Conservation (phyloP, 2,797 vertebrate species). For the Hippocampus kuda region DNA sequence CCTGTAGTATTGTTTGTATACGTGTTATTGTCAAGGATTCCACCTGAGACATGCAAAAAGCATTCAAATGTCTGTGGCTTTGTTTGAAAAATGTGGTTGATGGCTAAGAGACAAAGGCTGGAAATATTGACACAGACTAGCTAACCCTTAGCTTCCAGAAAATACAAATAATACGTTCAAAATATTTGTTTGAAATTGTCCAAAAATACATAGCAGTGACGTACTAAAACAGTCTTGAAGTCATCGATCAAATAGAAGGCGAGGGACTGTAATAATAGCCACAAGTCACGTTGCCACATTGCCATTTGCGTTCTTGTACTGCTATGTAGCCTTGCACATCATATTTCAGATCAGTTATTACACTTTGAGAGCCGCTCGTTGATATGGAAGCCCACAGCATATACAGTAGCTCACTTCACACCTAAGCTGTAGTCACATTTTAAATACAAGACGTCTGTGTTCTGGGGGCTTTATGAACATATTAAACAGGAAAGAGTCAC, state of each 20-base stretch:
- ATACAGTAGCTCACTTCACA: background rate
- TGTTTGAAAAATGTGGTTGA: conserved; percentile 29
- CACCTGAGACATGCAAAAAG: conserved; percentile 59
- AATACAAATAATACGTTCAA: background rate
- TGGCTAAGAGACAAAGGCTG: conserved; percentile 17
- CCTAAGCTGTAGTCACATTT: background rate
- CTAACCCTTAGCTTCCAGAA: background rate
- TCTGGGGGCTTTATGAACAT: background rate
- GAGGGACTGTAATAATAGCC: background rate
- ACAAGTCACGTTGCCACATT: background rate
- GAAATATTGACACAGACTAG: conserved; percentile 8
- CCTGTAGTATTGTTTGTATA: background rate
- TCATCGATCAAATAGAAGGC: background rate
- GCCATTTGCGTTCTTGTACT: background rate
- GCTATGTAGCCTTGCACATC: background rate
- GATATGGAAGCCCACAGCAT: background rate
- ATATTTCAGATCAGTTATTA: background rate
- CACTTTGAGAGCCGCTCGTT: background rate
- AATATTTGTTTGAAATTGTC: background rate
- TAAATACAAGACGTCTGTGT: background rate
- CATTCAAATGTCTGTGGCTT: conserved; percentile 64
- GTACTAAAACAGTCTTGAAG: background rate
- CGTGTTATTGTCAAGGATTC: background rate
- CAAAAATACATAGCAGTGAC: background rate
- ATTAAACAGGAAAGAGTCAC: conserved; percentile 28